Conservation (phyloP, 2,797 vertebrate genomes). For the Coendou prehensilis region DNA sequence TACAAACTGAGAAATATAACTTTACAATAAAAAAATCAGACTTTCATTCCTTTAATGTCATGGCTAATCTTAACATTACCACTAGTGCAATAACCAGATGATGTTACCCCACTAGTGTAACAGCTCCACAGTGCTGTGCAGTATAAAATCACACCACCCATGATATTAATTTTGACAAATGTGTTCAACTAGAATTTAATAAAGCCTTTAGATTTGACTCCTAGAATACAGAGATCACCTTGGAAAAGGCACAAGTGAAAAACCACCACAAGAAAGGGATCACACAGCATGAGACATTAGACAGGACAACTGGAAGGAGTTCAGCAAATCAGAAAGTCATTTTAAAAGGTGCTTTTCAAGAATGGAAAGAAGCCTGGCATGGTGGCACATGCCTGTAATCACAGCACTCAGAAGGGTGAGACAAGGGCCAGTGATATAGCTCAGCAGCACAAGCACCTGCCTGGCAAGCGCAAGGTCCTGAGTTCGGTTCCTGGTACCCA, state of each 20-base stretch:
- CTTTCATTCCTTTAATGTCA: neutral
- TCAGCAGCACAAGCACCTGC: too few species aligned
- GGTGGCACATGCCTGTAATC: neutral
- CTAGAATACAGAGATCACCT: neutral
- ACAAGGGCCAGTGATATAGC: neutral
- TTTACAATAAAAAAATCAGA: neutral
- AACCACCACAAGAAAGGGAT: neutral
- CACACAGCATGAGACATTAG: neutral
- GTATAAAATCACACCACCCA: neutral
- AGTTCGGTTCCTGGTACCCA: too few species aligned
- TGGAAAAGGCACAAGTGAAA: neutral
- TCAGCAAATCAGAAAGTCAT: neutral
- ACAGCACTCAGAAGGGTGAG: neutral
- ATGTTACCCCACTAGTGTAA: too few species aligned
- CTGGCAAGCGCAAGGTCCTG: too few species aligned
- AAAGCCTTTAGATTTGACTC: slow-evolving; percentile 13
- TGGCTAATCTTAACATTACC: neutral
- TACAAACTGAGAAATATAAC: neutral
- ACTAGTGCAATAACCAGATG: neutral
- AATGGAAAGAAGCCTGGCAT: neutral
- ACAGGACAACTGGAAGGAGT: neutral
- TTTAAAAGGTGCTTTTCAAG: neutral
- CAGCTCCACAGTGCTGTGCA: neutral
- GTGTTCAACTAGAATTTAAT: neutral
- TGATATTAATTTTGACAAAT: slow-evolving; percentile 49